Evolutionary conservation across 1,140 invertebrate genomes (phyloP), one percentile per base, ranked within the genome.

Genomic region (Drosophila ogumai): DNA sequence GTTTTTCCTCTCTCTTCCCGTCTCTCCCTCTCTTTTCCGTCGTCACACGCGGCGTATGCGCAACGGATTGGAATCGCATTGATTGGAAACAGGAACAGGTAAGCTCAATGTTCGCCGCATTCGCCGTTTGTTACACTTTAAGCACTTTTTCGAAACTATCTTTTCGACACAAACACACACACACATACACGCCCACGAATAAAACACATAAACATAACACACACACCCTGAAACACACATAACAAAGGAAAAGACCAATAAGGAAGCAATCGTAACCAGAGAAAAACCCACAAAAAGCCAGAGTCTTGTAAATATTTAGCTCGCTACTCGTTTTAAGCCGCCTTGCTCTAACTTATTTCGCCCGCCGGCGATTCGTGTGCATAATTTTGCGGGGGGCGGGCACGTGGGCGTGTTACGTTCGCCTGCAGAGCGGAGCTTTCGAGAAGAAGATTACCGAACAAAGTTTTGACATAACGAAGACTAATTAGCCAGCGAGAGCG

Each of bases 141-240:
- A 87, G 84, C 84, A 87, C 84, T 84, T 87, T 84, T 88, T 80
- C 81, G 76, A 82, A 79, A 88, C 82, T 87, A 87, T 87, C 67
- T 88, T 88, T 87, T 87, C 63, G 49, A 82, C 54, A 81, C 58
- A 65, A 55, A 68, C 47, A 77, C 57, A 78, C 58, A 55, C 59
- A 73, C 36, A 78, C 31, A 44, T 34, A 41, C 46, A 49, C 66
- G 44, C 40, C 52, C 34, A 69, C 31, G 15, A 40, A 38, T 56
- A 49, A 38, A 58, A 49, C 36, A 81, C 31, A 80, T 32, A 67
- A 25, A 54, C 9, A 81, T 72, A 19, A 76, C 15, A 47, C 22
- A 25, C 9, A 67, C 50, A 58, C 41, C n/a, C 38, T 17, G 56
- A 59, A 17, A 47, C 10, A 72, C 55, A 78, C 64, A 79, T 63